Conservation (phyloP, 2,113 vertebrate genomes). For the Periophthalmus modestus region DNA sequence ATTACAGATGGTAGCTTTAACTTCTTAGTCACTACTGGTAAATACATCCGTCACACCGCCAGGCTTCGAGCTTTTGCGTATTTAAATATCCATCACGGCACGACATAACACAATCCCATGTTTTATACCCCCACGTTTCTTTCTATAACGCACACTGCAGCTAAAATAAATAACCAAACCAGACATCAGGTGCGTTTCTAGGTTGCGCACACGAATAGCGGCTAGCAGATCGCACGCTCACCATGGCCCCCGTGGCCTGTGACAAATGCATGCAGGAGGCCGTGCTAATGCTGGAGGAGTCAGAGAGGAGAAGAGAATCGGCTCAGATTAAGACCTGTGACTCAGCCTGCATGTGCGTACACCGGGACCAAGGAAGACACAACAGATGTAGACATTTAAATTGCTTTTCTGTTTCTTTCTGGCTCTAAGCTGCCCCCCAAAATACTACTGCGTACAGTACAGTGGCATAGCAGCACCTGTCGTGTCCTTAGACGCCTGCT, state of each 20-base stretch:
- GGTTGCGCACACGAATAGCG: constrained; percentile 30
- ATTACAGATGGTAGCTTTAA: background rate
- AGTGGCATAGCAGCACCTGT: constrained; percentile 3
- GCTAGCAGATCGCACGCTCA: constrained; percentile 9
- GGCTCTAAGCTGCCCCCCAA: constrained; percentile 9
- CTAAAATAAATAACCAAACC: constrained; percentile 6
- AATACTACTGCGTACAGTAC: constrained; percentile 10
- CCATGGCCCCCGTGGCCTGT: constrained; percentile 16
- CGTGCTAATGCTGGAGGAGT: constrained; percentile 28
- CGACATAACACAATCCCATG: background rate
- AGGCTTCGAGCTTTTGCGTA: background rate
- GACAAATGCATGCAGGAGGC: constrained; percentile 39
- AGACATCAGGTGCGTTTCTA: constrained; percentile 44
- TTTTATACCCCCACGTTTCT: background rate
- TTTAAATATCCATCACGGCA: background rate
- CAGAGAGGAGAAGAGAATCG: constrained; percentile 10
- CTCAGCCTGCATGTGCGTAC: constrained; percentile 21
- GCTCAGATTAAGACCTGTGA: constrained; percentile 29
- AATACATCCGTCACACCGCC: background rate
- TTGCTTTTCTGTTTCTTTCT: constrained; percentile 17
- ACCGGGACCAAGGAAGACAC: constrained; percentile 25
- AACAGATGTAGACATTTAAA: constrained; percentile 41
- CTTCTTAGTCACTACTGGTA: background rate
- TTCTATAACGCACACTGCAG: constrained; percentile 13
- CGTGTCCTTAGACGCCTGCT: background rate